Evolutionary conservation across 2,888 invertebrate genomes (phyloP).

Genomic region (Drosophila infuscata): DNA sequence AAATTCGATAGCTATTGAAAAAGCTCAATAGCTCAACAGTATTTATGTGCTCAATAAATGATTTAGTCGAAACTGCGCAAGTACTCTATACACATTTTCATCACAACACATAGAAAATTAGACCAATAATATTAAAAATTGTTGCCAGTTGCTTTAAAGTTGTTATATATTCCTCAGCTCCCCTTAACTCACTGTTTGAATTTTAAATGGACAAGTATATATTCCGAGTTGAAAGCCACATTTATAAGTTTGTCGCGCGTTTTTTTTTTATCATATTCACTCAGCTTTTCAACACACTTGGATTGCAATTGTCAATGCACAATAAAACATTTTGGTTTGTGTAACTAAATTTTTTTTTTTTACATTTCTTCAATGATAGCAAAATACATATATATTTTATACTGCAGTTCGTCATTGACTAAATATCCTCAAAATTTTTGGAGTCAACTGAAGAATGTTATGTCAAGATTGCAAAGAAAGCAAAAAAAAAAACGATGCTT

Average conservation of each 20-base stretch:
- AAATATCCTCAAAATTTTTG: not conserved
- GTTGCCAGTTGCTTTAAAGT: not conserved
- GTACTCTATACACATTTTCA: not conserved
- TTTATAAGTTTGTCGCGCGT: not conserved
- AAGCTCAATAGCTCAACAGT: no score
- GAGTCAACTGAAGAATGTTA: not conserved
- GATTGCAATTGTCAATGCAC: not conserved
- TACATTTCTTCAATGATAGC: not conserved
- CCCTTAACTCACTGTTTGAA: not conserved
- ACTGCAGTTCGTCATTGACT: not conserved
- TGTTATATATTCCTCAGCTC: not conserved
- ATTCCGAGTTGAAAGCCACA: not conserved
- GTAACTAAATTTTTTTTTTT: not conserved
- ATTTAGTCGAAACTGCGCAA: no score
- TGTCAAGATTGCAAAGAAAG: not conserved
- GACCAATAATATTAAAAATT: not conserved
- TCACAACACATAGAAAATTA: not conserved
- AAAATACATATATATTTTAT: slow-evolving; percentile 1
- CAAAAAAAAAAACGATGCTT: not conserved
- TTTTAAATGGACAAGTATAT: not conserved
- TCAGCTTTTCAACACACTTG: not conserved
- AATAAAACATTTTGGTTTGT: not conserved
- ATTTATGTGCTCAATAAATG: not conserved
- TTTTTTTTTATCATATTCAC: not conserved
- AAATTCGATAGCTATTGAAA: no score